Conservation (phyloP, 2,797 vertebrate genomes). For the Anisognathus igniventris region DNA sequence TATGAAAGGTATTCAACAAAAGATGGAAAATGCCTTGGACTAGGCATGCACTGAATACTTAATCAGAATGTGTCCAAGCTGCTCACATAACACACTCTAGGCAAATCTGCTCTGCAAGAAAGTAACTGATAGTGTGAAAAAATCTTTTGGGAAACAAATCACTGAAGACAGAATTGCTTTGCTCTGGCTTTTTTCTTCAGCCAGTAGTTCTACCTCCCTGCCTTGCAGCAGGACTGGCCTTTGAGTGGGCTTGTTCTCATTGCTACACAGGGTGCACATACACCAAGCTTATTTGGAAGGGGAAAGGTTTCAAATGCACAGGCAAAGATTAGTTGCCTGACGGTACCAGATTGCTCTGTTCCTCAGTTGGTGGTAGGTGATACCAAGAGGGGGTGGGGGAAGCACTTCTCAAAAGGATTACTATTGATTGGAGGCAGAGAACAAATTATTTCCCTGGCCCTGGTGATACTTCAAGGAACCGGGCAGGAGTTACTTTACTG, state of each 20-base stretch:
- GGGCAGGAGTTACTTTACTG: background rate
- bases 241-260: background rate
- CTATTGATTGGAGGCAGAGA: background rate
- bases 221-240: background rate
- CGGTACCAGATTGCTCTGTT: background rate
- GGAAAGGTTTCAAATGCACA: background rate
- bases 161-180: background rate
- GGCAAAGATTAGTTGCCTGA: background rate
- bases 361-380: background rate
- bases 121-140: background rate
- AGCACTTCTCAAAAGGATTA: background rate
- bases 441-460: background rate
- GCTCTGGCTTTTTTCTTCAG: background rate
- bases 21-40: background rate
- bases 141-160: background rate
- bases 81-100: background rate
- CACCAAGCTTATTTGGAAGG: background rate
- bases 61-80: background rate
- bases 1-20: background rate
- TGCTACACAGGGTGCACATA: background rate
- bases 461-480: background rate
- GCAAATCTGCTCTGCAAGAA: background rate
- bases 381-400: accelerated
- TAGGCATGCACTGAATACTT: background rate
- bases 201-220: background rate